A percentile compares a stretch with the other conserved stretches of the same genome.
Conservation (phyloP, 2,888 invertebrate genomes). For the Idaea dimidiata region DNA sequence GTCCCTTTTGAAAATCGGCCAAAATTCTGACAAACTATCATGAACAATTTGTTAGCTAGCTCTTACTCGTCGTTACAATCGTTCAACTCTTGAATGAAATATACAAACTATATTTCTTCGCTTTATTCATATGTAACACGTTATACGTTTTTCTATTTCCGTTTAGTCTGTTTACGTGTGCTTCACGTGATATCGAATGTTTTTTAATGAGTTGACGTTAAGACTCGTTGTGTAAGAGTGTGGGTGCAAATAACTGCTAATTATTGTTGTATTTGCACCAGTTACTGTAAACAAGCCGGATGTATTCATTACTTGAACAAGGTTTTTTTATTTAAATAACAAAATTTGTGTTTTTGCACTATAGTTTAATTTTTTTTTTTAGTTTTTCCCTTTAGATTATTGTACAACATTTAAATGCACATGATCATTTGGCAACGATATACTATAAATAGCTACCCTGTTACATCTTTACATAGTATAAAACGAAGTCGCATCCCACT, state of each 20-base stretch:
- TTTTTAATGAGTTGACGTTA: slow-evolving; percentile 48
- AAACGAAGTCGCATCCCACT: too few species aligned
- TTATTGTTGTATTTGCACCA: slow-evolving; percentile 15
- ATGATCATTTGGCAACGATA: too few species aligned
- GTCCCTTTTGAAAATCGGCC: neutral
- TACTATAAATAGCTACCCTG: too few species aligned
- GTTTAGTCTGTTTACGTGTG: slow-evolving; percentile 49
- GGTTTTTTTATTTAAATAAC: neutral
- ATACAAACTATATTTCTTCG: slow-evolving; percentile 16
- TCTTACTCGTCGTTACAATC: neutral
- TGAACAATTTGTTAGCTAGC: neutral
- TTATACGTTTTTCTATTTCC: slow-evolving; percentile 34
- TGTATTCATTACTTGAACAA: neutral
- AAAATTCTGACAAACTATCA: neutral
- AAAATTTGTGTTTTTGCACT: too few species aligned
- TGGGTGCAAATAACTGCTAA: slow-evolving; percentile 19
- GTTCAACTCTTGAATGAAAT: slow-evolving; percentile 22
- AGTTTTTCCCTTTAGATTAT: too few species aligned
- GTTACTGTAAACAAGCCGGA: neutral
- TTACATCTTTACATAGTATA: too few species aligned
- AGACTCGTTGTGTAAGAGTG: slow-evolving; percentile 46
- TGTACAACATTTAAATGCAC: too few species aligned
- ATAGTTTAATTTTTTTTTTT: too few species aligned
- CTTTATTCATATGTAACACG: slow-evolving; percentile 22
- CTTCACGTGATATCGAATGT: slow-evolving; percentile 56